Evolutionary conservation across 2,888 invertebrate genomes (phyloP).

Genomic region (Conistra vaccinii): DNA sequence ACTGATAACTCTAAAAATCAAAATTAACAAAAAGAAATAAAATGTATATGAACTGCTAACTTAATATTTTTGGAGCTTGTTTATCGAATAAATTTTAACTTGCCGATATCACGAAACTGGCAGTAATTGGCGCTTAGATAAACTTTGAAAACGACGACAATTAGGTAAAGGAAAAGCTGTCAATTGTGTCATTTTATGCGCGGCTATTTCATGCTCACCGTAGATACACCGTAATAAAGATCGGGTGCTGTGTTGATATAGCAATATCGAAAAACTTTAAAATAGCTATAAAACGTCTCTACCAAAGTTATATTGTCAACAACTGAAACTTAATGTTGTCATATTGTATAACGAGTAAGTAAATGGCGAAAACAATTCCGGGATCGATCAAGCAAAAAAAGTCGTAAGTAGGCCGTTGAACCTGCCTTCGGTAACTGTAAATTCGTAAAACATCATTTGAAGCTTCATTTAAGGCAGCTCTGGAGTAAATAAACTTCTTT

Average conservation of each 20-base stretch:
- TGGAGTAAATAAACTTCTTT: conserved; percentile 61
- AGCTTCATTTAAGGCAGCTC: background rate
- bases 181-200: background rate
- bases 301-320: background rate
- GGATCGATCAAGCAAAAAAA: background rate
- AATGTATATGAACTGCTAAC: too few species aligned
- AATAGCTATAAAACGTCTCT: background rate
- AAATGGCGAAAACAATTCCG: background rate
- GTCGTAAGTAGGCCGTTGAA: too few species aligned
- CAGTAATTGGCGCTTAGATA: conserved; percentile 22
- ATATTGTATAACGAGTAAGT: background rate
- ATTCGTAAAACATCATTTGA: background rate
- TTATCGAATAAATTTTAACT: conserved; percentile 5
- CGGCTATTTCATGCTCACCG: background rate
- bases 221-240: background rate
- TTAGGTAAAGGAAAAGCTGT: conserved; percentile 2
- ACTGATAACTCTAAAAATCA: too few species aligned
- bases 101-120: conserved; percentile 9
- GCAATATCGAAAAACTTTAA: background rate
- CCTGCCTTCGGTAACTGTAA: background rate
- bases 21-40: too few species aligned
- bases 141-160: background rate
- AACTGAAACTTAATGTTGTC: background rate
- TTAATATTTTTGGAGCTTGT: conserved; percentile 1
- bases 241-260: background rate